Conservation (phyloP, 1,140 invertebrate genomes). For the Nilaparvata lugens region DNA sequence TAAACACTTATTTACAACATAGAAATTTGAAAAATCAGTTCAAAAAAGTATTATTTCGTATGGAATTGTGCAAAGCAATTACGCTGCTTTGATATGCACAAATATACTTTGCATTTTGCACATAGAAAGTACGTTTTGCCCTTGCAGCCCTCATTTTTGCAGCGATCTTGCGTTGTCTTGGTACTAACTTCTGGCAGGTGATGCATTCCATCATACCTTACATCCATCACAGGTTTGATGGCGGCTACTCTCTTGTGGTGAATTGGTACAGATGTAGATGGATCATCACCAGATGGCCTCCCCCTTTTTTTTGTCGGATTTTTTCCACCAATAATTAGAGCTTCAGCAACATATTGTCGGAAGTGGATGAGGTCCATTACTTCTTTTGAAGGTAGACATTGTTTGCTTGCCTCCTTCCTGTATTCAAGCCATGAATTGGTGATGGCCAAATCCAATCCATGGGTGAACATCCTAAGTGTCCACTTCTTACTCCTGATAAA, state of each 20-base stretch:
- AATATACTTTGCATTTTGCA: constrained; percentile 12
- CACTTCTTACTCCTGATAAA: constrained; percentile 17
- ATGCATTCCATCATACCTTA: constrained; percentile 6
- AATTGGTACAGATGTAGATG: too few species aligned
- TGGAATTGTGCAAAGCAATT: constrained; percentile 15
- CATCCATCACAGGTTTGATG: constrained; percentile 4
- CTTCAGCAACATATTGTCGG: constrained; percentile 5
- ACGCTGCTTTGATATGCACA: constrained; percentile 10
- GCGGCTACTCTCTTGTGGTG: background rate
- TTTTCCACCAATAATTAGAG: constrained; percentile 11
- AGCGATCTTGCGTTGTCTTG: constrained; percentile 3
- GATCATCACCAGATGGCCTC: constrained; percentile 10
- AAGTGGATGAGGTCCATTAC: constrained; percentile 17
- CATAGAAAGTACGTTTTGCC: constrained; percentile 12
- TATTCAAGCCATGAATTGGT: constrained; percentile 21
- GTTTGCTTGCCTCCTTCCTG: background rate
- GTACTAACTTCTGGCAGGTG: constrained; percentile 9
- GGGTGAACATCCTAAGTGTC: constrained; percentile 16
- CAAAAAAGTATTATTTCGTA: constrained; percentile 3
- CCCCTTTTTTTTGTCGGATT: constrained; percentile 9
- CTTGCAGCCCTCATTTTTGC: constrained; percentile 13
- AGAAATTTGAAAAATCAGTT: too few species aligned
- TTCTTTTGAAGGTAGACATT: background rate
- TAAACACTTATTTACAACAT: too few species aligned
- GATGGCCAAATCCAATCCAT: constrained; percentile 16